Base-by-base conservation (phyloP, 2,113 vertebrate species). In the Bubo scandiacus region DNA sequence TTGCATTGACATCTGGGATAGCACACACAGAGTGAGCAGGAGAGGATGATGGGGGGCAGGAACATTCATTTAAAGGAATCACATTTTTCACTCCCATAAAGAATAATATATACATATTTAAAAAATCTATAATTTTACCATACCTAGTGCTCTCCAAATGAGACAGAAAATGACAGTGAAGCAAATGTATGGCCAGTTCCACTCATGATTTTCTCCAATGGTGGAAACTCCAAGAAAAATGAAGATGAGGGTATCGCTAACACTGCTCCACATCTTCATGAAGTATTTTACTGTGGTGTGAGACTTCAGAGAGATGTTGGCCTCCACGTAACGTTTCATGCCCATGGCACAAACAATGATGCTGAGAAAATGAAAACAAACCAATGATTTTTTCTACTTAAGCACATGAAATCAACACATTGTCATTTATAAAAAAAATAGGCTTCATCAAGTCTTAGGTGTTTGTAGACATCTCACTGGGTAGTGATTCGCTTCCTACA, bases 251-350 rank as follows among this genome's bases (percentile, higher is more conserved):
- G 98, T 99, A 58, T 99, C 98, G 1, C 98, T 99, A 29, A 98
- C 98, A 2, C 98, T 98, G 97, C 98, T 99, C 98, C 98, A 99
- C 98, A 99, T 99, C 98, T 99, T 99, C 98, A 99, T 98, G 96
- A 99, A 99, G 93, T 99, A 99, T 89, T 99, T 98, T 84, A 98
- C 98, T 51, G 98, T 99, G 75, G 98, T 98, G 87, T 98, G 98
- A 90, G 98, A 99, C 86, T 98, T 98, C 89, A 98, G 98, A 4
- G 98, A 99, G 94, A 99, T 98, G 72, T 99, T 99, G 38, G 98
- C 98, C 95, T 99, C 98, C 95, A 99, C 98, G 0, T 98, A 99
- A 81, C 98, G 98, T 91, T 99, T 99, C 98, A 99, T 99, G 83
- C 98, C 98, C 96, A 98, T 98, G 15, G 98, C 98, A 82, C 98